phyloP scores from a whole-genome alignment of 2,113 vertebrate species.

The Cinclus cinclus region DNA sequence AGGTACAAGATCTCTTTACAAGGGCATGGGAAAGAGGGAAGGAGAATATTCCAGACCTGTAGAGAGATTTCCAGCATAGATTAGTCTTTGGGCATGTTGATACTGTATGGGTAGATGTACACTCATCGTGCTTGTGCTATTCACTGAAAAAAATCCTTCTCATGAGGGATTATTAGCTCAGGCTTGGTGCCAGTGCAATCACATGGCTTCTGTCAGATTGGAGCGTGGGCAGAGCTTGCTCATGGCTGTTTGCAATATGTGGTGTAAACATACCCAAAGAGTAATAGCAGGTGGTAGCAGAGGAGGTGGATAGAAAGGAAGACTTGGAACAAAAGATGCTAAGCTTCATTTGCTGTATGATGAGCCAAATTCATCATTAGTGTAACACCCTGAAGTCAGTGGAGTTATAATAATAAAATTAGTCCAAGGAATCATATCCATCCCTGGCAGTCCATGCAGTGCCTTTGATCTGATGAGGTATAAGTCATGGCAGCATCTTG shows the following conservation, averaged over 20 bases:
- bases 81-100: conserved; percentile 29
- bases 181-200: conserved; percentile 41
- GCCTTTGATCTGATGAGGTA: conserved; percentile 45
- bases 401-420: conserved; percentile 50
- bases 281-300: conserved; percentile 63
- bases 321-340: conserved; percentile 60
- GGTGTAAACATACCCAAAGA: conserved; percentile 60
- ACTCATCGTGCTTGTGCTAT: not conserved
- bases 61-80: not conserved
- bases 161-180: conserved; percentile 49
- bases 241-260: conserved; percentile 65
- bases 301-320: conserved; percentile 47
- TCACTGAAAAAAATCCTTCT: conserved; percentile 22
- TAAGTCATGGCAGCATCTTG: conserved; percentile 39
- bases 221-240: conserved; percentile 60
- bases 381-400: conserved; percentile 43
- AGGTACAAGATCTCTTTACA: not conserved
- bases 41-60: not conserved
- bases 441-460: not conserved
- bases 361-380: conserved; percentile 51
- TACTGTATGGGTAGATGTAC: not conserved
- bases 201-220: conserved; percentile 58
- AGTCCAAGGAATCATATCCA: conserved; percentile 2
- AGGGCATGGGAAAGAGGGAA: not conserved
- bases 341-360: conserved; percentile 46